Conservation (phyloP, 2,113 vertebrate genomes). For the Hippocampus mohnikei region DNA sequence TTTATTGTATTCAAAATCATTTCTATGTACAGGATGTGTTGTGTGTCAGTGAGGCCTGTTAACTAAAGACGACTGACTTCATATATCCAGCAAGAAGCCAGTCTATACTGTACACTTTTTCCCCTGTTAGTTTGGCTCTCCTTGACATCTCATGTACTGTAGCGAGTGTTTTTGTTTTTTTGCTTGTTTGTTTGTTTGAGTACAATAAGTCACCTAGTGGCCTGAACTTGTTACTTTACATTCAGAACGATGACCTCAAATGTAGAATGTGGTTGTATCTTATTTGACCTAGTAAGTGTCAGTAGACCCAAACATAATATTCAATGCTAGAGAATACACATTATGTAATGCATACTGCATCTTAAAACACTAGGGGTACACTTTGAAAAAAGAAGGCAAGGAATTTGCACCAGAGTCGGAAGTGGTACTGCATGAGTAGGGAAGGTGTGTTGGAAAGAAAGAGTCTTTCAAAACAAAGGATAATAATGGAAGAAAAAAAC, state of each 20-base stretch:
- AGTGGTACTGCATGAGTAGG: background rate
- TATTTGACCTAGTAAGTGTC: conserved; percentile 35
- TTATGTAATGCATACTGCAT: conserved; percentile 41
- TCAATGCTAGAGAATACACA: conserved; percentile 37
- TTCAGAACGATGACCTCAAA: conserved; percentile 62
- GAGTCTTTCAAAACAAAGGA: conserved; percentile 4
- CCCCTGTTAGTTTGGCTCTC: conserved; percentile 17
- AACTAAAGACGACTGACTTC: background rate
- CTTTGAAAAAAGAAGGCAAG: background rate
- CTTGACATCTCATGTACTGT: conserved; percentile 40
- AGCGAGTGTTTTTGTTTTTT: conserved; percentile 25
- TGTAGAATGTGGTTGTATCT: conserved; percentile 51
- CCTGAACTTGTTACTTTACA: conserved; percentile 56
- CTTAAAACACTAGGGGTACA: conserved; percentile 23
- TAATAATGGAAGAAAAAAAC: conserved; percentile 2
- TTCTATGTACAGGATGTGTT: background rate
- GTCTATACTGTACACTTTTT: background rate
- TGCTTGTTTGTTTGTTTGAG: conserved; percentile 23
- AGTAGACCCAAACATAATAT: conserved; percentile 30
- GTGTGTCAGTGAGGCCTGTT: background rate
- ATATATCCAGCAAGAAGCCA: conserved; percentile 5
- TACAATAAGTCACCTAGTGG: conserved; percentile 63
- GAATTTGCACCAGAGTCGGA: background rate
- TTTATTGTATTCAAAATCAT: background rate
- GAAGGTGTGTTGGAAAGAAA: background rate